Evolutionary conservation across 2,888 invertebrate genomes (phyloP).

Genomic region (Tanytarsus gracilentus): DNA sequence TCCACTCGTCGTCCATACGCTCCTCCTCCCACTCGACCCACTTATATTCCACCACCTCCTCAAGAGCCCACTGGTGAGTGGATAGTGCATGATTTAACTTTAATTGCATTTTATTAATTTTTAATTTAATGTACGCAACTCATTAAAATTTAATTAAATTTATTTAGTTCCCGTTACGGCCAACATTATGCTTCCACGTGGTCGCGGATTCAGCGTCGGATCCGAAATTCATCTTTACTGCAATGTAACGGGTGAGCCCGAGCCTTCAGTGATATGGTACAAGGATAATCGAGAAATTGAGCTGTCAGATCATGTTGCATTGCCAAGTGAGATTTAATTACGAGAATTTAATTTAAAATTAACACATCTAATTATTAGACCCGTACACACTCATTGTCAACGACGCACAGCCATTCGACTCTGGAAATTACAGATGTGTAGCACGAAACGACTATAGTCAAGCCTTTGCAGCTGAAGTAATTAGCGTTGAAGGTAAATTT

Average conservation of each 20-base stretch:
- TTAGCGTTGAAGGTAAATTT: conserved; percentile 63
- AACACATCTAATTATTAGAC: conserved; percentile 42
- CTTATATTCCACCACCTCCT: conserved; percentile 30
- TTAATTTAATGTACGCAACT: neutral
- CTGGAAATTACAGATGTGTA: conserved; percentile 74
- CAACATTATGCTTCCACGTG: conserved; percentile 48
- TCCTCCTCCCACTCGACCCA: conserved; percentile 29
- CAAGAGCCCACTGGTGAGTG: conserved; percentile 32
- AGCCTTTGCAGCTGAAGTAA: conserved; percentile 53
- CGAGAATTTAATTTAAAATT: neutral
- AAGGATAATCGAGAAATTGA: conserved; percentile 58
- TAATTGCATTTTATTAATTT: conserved; percentile 3
- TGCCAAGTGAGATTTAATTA: conserved; percentile 50
- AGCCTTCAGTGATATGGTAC: conserved; percentile 70
- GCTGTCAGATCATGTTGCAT: conserved; percentile 50
- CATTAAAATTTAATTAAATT: conserved; percentile 21
- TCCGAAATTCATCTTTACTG: conserved; percentile 63
- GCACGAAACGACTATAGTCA: conserved; percentile 66
- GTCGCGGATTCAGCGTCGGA: conserved; percentile 50
- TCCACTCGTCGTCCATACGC: conserved; percentile 33
- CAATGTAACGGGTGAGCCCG: conserved; percentile 67
- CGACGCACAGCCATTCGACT: conserved; percentile 56
- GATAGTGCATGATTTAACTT: neutral
- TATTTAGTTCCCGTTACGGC: conserved; percentile 55
- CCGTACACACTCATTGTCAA: conserved; percentile 61